Evolutionary conservation across 2,888 invertebrate genomes (phyloP).

Genomic region (Diadromus collaris): DNA sequence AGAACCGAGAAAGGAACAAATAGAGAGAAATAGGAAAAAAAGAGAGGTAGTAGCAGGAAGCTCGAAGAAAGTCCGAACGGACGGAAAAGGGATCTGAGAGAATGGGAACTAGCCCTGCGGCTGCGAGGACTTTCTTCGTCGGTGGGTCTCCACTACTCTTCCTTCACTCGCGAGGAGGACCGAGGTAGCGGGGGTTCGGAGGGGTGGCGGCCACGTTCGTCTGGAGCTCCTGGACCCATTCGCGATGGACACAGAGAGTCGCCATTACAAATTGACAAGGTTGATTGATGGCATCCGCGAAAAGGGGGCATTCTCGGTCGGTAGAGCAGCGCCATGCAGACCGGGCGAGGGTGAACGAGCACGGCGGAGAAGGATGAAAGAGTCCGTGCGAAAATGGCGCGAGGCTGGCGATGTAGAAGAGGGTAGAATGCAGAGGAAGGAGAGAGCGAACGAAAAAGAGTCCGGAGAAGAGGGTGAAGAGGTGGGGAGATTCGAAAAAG

Average conservation of each 20-base stretch:
- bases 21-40: constrained; percentile 50
- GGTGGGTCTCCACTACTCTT: constrained; percentile 52
- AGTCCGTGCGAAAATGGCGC: constrained; percentile 46
- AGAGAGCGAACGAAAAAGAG: constrained; percentile 54
- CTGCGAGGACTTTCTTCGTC: constrained; percentile 52
- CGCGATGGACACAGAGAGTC: constrained; percentile 80
- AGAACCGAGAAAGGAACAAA: constrained; percentile 55
- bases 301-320: constrained; percentile 62
- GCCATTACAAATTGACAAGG: constrained; percentile 82
- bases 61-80: constrained; percentile 55
- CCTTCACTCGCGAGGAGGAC: constrained; percentile 58
- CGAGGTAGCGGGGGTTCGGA: too few relatives aligned
- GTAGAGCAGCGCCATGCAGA: constrained; percentile 38
- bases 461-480: constrained; percentile 66
- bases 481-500: constrained; percentile 58
- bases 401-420: constrained; percentile 40
- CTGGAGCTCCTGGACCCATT: constrained; percentile 71
- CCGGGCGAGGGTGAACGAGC: constrained; percentile 44
- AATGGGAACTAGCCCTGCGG: constrained; percentile 51
- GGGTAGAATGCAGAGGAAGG: constrained; percentile 49
- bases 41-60: constrained; percentile 53
- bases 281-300: constrained; percentile 81
- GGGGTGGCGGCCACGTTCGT: constrained; percentile 51
- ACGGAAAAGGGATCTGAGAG: constrained; percentile 54
- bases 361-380: constrained; percentile 59